Conservation (phyloP, 1,140 invertebrate species). For the Macrosteles quadrilineatus region DNA sequence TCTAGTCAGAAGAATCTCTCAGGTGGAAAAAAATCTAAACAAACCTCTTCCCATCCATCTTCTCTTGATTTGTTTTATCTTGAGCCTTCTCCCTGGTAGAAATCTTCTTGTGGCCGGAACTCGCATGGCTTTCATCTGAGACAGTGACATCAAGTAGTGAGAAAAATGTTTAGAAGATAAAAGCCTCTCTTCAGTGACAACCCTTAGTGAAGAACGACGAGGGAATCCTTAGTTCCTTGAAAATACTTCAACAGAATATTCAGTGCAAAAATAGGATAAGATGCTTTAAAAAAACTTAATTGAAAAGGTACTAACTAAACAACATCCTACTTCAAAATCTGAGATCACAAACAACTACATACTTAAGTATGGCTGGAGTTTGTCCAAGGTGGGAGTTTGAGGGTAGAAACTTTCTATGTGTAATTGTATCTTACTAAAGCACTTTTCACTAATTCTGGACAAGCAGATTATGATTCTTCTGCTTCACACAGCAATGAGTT, state of each 20-base stretch:
- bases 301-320: no score
- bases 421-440: no score
- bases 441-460: no score
- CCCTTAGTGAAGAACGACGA: no score
- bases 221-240: neutral
- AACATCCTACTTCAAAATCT: no score
- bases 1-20: neutral
- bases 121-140: conserved; percentile 31
- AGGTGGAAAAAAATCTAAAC: conserved; percentile 20
- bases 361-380: no score
- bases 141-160: conserved; percentile 22
- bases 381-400: no score
- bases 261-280: neutral
- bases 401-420: no score
- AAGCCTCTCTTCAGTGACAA: neutral
- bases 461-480: no score
- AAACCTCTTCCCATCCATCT: conserved; percentile 48
- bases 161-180: neutral
- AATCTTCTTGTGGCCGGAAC: conserved; percentile 26
- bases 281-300: no score
- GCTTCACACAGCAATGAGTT: no score
- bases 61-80: conserved; percentile 22
- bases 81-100: conserved; percentile 16
- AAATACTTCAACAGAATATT: neutral
- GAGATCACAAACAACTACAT: no score